A percentile compares a stretch with the other conserved stretches of the same genome.
phyloP scores from a whole-genome alignment of 1,140 invertebrate species.

The Dreissena polymorpha region DNA sequence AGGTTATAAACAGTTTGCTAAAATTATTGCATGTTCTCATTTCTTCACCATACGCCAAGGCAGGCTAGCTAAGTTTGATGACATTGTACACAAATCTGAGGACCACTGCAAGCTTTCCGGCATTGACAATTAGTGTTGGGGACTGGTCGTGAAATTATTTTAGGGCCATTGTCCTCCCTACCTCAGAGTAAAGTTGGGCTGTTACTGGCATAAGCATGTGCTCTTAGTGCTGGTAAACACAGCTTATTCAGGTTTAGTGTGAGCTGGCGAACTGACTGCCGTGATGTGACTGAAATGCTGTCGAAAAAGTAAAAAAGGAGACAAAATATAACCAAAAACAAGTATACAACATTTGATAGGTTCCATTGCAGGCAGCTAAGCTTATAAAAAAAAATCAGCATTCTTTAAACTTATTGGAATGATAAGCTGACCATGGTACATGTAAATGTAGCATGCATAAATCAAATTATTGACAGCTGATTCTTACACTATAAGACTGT shows the following conservation, averaged over 20 bases:
- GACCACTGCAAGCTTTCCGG: no score
- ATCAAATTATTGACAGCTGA: neutral
- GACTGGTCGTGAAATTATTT: neutral
- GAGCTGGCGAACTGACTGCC: no score
- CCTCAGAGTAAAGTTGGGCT: neutral
- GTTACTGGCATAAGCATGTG: no score
- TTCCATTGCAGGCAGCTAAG: neutral
- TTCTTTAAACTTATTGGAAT: neutral
- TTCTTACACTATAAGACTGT: neutral
- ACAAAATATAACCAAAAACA: neutral
- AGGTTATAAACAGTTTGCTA: conserved; percentile 62
- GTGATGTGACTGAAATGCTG: no score
- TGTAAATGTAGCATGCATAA: neutral
- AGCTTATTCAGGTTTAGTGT: no score
- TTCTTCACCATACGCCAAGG: neutral
- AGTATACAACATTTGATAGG: neutral
- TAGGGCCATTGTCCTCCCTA: neutral
- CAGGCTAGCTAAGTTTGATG: no score
- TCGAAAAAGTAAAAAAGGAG: no score
- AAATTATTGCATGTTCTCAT: neutral
- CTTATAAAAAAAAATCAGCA: neutral
- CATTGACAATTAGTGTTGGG: no score
- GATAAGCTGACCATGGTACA: neutral
- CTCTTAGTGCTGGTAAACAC: no score
- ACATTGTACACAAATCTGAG: no score